A percentile compares a stretch with the other conserved stretches of the same genome.
Evolutionary conservation across 2,888 invertebrate genomes (phyloP).

Genomic region (Bruchidius siliquastri): DNA sequence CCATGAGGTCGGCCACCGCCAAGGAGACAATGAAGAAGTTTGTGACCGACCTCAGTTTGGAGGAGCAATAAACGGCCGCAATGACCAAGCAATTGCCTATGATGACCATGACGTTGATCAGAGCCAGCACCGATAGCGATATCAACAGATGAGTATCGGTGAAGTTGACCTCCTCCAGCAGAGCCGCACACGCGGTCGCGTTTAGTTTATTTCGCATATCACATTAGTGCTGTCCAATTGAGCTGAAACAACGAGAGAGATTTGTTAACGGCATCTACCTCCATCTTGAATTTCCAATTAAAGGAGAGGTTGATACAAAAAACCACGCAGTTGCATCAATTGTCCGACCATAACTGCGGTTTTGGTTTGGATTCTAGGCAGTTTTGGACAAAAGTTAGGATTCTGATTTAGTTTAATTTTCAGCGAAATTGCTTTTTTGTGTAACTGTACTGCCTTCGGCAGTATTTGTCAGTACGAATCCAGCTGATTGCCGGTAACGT

Average conservation of each 20-base stretch:
- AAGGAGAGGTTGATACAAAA: no score
- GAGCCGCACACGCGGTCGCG: conserved; percentile 75
- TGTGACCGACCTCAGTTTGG: conserved; percentile 89
- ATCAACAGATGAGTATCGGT: conserved; percentile 71
- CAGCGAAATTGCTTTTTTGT: no score
- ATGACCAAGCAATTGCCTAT: conserved; percentile 90
- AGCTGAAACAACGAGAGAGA: neutral
- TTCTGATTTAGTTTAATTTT: no score
- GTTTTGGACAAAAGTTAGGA: no score
- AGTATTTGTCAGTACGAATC: no score
- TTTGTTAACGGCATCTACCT: no score
- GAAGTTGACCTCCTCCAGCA: conserved; percentile 78
- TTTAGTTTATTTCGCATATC: conserved; percentile 75
- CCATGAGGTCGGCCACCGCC: conserved; percentile 91
- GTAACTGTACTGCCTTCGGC: no score
- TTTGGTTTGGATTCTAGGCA: no score
- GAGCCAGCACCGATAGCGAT: conserved; percentile 71
- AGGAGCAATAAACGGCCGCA: conserved; percentile 84
- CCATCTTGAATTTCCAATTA: no score
- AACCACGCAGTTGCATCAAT: no score
- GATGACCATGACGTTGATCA: conserved; percentile 85
- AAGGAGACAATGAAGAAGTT: conserved; percentile 96
- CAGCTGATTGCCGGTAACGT: no score
- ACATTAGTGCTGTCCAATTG: conserved; percentile 31
- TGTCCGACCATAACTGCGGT: no score